phyloP scores from a whole-genome alignment of 2,113 vertebrate species.

The Jacana jacana region DNA sequence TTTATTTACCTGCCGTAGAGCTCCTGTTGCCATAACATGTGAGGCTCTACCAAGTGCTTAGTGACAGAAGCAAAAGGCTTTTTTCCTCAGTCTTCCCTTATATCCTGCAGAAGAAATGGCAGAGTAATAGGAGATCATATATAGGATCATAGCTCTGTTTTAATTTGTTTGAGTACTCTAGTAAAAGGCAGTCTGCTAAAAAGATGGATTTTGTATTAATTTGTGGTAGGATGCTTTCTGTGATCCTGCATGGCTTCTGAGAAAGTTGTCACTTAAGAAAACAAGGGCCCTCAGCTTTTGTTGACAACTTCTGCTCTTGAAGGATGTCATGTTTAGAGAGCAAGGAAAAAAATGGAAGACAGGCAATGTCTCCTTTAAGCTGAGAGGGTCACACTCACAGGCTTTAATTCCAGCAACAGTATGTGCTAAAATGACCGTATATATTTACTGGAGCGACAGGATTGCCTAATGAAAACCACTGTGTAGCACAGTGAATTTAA shows the following conservation, averaged over 20 bases:
- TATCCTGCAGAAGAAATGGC: not conserved
- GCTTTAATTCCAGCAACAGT: not conserved
- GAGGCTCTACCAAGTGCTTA: not conserved
- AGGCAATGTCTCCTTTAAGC: not conserved
- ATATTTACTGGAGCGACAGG: not conserved
- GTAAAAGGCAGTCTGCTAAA: not conserved
- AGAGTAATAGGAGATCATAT: not conserved
- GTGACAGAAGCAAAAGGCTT: not conserved
- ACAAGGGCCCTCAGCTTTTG: not conserved
- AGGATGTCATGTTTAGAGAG: not conserved
- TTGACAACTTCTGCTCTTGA: not conserved
- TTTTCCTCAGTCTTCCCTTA: not conserved
- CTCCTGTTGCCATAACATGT: not conserved
- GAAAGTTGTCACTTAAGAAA: not conserved
- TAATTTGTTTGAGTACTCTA: not conserved
- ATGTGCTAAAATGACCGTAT: not conserved
- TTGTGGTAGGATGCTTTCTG: not conserved
- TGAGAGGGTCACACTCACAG: not conserved
- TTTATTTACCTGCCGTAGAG: not conserved
- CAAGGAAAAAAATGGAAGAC: not conserved
- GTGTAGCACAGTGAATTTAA: not conserved
- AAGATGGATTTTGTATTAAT: not conserved
- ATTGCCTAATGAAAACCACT: not conserved
- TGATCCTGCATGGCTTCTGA: not conserved
- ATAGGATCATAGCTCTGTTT: not conserved